A percentile compares a stretch with the other conserved stretches of the same genome.
Evolutionary conservation across 2,113 vertebrate species (phyloP).

Genomic region (Gadus macrocephalus): DNA sequence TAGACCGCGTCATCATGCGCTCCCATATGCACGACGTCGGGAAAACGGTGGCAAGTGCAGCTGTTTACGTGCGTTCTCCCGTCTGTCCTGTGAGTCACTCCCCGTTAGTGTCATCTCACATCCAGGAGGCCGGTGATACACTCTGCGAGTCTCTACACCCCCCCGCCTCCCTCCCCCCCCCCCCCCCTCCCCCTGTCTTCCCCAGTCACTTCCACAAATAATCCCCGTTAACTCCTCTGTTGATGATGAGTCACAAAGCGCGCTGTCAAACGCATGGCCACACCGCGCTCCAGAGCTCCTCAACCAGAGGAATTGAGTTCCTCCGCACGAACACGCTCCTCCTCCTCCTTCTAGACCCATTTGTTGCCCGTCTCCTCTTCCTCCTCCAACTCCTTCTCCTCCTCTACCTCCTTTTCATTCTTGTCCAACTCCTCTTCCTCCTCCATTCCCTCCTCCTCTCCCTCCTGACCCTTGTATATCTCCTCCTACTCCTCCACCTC

Average conservation of each 20-base stretch:
- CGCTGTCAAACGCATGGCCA: slow-evolving; percentile 30
- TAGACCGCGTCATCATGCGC: too few species aligned
- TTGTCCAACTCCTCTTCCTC: too few species aligned
- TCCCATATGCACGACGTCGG: background rate
- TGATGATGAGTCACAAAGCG: slow-evolving; percentile 24
- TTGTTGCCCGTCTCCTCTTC: too few species aligned
- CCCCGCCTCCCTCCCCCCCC: slow-evolving; percentile 10
- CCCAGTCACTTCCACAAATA: slow-evolving; percentile 30
- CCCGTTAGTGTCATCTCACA: background rate
- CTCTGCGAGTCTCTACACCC: background rate
- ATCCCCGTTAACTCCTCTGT: slow-evolving; percentile 33
- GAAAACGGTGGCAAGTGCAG: background rate
- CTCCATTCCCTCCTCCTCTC: too few species aligned
- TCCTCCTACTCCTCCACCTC: slow-evolving; percentile 6
- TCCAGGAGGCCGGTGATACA: slow-evolving; percentile 18
- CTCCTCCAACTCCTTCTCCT: too few species aligned
- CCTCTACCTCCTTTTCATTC: background rate
- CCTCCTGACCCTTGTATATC: too few species aligned
- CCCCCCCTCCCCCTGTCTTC: slow-evolving; percentile 24
- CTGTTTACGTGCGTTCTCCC: slow-evolving; percentile 18
- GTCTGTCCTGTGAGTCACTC: slow-evolving; percentile 9
- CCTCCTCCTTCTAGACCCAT: background rate
- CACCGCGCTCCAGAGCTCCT: slow-evolving; percentile 24
- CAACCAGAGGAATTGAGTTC: slow-evolving; percentile 19
- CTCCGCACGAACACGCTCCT: background rate